Evolutionary conservation across 2,113 vertebrate species (phyloP).

Genomic region (Spea multiplicata): DNA sequence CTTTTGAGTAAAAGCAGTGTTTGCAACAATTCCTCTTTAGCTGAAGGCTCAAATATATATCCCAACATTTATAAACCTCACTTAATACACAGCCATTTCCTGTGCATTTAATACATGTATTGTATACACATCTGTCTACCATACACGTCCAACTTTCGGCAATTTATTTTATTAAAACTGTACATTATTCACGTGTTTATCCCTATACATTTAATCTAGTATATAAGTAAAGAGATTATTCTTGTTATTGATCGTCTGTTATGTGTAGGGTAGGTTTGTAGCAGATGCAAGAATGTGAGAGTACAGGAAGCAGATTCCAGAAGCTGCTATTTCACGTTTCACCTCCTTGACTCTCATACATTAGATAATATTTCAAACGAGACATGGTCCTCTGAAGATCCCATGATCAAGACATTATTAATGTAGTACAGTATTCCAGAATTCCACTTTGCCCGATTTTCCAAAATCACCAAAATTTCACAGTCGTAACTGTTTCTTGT

Average conservation of each 20-base stretch:
- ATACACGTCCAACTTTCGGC: no score
- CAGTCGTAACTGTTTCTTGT: background rate
- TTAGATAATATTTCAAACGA: conserved; percentile 23
- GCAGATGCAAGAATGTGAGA: conserved; percentile 27
- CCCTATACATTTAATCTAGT: no score
- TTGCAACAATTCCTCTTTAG: no score
- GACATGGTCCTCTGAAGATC: conserved; percentile 4
- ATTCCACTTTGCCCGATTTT: background rate
- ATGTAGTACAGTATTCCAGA: background rate
- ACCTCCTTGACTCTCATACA: conserved; percentile 9
- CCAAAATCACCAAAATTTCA: no score
- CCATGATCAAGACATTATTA: conserved; percentile 14
- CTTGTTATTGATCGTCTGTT: conserved; percentile 33
- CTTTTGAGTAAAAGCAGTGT: no score
- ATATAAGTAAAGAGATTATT: background rate
- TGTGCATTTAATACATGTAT: no score
- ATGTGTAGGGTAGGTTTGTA: conserved; percentile 17
- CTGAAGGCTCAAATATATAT: no score
- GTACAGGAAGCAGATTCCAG: conserved; percentile 14
- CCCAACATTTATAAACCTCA: no score
- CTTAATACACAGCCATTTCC: no score
- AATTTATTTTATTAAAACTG: no score
- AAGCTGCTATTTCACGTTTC: conserved; percentile 19
- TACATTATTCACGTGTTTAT: no score
- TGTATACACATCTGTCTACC: no score